Evolutionary conservation across 2,113 vertebrate species (phyloP).

Genomic region (Laticauda laticaudata): DNA sequence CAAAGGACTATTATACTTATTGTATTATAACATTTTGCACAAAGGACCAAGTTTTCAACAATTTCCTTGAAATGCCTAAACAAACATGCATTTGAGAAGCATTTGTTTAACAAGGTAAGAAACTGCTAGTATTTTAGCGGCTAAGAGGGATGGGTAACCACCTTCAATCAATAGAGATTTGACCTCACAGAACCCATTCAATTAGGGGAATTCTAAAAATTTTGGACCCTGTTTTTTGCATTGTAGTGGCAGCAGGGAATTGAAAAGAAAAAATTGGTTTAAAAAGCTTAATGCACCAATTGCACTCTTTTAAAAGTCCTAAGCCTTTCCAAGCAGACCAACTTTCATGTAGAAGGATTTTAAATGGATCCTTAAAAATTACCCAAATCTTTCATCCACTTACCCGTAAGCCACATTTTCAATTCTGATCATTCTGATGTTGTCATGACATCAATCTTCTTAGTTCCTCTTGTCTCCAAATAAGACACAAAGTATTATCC

Average conservation of each 20-base stretch:
- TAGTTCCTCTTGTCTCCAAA: not conserved
- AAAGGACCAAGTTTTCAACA: not conserved
- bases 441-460: not conserved
- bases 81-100: not conserved
- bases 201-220: not conserved
- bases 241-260: not conserved
- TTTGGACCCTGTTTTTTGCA: not conserved
- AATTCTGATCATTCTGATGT: not conserved
- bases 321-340: not conserved
- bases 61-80: not conserved
- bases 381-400: not conserved
- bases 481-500: not conserved
- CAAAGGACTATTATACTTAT: not conserved
- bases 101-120: not conserved
- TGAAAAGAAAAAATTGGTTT: not conserved
- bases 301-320: not conserved
- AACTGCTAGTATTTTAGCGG: not conserved
- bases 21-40: not conserved
- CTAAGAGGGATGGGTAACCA: not conserved
- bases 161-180: not conserved
- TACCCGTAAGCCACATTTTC: not conserved
- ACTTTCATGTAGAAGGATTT: not conserved
- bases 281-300: not conserved
- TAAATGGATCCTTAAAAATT: not conserved
- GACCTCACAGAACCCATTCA: not conserved